These are phyloP conservation scores for Cerastoderma edule DNA, from an alignment of 2,888 invertebrate genomes.

Conservation along the genomic window DNA sequence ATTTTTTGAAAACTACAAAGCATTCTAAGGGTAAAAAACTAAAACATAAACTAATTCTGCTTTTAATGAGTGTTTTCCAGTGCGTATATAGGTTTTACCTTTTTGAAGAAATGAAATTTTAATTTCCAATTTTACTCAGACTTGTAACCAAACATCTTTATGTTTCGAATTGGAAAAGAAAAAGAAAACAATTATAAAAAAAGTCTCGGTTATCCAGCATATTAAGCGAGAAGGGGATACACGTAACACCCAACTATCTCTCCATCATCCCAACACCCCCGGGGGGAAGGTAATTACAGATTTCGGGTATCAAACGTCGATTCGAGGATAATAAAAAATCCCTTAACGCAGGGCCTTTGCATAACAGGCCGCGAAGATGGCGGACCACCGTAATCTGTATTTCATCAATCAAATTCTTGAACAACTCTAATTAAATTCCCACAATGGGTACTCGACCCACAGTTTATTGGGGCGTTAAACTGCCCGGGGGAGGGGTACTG, in stretches of 20 bases:
- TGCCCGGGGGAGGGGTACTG: neutral
- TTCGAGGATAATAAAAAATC: neutral
- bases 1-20: too few relatives aligned
- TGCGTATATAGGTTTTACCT: too few relatives aligned
- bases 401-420: conserved; percentile 23
- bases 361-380: conserved; percentile 11
- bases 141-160: too few relatives aligned
- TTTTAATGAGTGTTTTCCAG: too few relatives aligned
- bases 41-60: too few relatives aligned
- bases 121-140: too few relatives aligned
- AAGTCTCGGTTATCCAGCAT: too few relatives aligned
- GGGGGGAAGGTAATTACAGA: neutral
- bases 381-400: conserved; percentile 10
- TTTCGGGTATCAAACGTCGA: neutral
- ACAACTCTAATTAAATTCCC: conserved; percentile 19
- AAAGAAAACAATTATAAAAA: neutral
- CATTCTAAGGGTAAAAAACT: too few relatives aligned
- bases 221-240: too few relatives aligned
- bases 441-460: conserved; percentile 18
- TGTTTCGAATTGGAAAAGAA: too few relatives aligned
- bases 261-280: neutral
- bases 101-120: too few relatives aligned
- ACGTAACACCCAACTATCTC: neutral
- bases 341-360: neutral
- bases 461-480: neutral